phyloP scores from a whole-genome alignment of 2,888 invertebrate species.

The Folsomia candida region DNA sequence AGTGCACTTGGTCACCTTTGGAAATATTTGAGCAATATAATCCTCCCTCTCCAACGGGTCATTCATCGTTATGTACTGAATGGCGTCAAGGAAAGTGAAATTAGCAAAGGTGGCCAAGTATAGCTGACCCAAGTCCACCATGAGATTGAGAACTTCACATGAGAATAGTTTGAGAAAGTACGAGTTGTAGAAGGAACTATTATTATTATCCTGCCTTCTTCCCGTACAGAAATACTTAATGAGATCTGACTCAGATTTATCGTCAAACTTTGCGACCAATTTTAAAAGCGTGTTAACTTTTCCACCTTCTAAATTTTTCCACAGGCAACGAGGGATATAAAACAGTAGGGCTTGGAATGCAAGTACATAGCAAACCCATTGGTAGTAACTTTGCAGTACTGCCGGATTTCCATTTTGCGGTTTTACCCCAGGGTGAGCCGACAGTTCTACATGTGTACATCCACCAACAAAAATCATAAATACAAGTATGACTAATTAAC shows the following conservation, averaged over 20 bases:
- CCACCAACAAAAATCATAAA: no score
- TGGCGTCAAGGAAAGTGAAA: slow-evolving; percentile 42
- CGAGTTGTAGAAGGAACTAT: slow-evolving; percentile 60
- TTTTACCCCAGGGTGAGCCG: slow-evolving; percentile 60
- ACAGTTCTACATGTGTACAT: no score
- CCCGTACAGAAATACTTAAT: no score
- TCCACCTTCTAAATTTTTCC: slow-evolving; percentile 71
- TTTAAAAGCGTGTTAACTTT: no score
- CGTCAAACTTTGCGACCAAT: slow-evolving; percentile 10
- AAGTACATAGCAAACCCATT: slow-evolving; percentile 72
- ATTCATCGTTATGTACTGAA: not conserved
- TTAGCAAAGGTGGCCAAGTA: slow-evolving; percentile 26
- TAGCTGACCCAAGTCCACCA: slow-evolving; percentile 61
- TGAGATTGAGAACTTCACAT: slow-evolving; percentile 72
- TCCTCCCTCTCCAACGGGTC: slow-evolving; percentile 13
- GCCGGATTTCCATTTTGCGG: not conserved
- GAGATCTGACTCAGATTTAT: slow-evolving; percentile 25
- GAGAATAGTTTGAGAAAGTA: slow-evolving; percentile 67
- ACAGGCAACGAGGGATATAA: slow-evolving; percentile 68
- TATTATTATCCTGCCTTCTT: slow-evolving; percentile 4
- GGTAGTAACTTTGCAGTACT: slow-evolving; percentile 59
- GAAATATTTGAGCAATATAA: slow-evolving; percentile 32
- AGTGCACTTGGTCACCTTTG: slow-evolving; percentile 49
- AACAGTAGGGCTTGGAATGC: slow-evolving; percentile 67
- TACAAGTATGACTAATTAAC: no score